A percentile compares a stretch with the other conserved stretches of the same genome.
These are phyloP conservation scores for Drosophila peninsularis DNA, from an alignment of 2,888 invertebrate genomes.

Conservation along the genomic window DNA sequence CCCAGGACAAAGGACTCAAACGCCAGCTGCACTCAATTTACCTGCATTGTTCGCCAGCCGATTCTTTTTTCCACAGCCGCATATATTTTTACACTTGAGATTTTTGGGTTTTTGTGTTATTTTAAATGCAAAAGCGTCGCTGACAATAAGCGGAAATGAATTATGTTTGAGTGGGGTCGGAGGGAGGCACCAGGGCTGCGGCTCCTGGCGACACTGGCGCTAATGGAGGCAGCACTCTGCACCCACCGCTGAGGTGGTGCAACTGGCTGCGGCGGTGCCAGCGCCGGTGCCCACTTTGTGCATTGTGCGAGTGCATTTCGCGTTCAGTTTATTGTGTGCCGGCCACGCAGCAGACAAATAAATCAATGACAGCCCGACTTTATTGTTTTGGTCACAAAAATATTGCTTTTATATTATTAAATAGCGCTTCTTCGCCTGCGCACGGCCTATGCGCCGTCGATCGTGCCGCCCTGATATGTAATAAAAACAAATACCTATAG, in stretches of 20 bases:
- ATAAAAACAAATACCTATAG: constrained; percentile 75
- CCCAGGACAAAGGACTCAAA: constrained; percentile 39
- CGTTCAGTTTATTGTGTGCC: constrained; percentile 75
- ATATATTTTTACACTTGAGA: constrained; percentile 68
- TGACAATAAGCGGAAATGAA: constrained; percentile 84
- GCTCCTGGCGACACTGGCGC: not conserved
- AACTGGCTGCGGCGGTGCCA: constrained; percentile 33
- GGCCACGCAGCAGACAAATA: constrained; percentile 81
- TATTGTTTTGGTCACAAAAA: constrained; percentile 82
- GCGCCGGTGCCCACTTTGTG: constrained; percentile 44
- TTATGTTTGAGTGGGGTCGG: constrained; percentile 70
- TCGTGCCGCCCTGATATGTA: constrained; percentile 68
- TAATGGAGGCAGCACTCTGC: constrained; percentile 29
- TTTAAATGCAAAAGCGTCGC: constrained; percentile 72
- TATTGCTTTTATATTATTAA: constrained; percentile 80
- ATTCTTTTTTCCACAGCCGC: not conserved
- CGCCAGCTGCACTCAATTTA: constrained; percentile 76
- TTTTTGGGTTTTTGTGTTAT: constrained; percentile 58
- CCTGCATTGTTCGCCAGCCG: constrained; percentile 78
- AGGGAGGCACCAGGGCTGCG: constrained; percentile 7
- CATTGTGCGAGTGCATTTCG: constrained; percentile 79
- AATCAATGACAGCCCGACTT: constrained; percentile 82
- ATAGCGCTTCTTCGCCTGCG: constrained; percentile 43
- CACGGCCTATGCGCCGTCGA: constrained; percentile 44
- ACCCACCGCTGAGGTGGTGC: constrained; percentile 64